These are phyloP conservation scores for Rostratula benghalensis DNA, from an alignment of 2,113 vertebrate species.

Conservation along the genomic window DNA sequence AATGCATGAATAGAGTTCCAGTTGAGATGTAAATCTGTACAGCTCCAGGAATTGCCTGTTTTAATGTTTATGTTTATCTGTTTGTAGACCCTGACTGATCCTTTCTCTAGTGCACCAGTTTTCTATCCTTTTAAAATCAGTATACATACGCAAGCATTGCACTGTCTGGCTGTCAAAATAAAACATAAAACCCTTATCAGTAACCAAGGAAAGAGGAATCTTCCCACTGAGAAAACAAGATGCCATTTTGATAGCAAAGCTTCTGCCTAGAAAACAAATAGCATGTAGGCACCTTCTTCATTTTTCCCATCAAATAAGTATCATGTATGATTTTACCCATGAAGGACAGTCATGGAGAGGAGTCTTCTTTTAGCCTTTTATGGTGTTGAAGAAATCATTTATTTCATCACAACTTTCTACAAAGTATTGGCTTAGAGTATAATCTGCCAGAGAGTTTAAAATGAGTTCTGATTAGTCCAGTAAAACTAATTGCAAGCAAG, in stretches of 20 bases:
- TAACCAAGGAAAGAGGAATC: neutral
- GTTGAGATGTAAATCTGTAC: neutral
- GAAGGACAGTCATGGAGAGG: neutral
- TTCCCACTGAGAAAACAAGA: neutral
- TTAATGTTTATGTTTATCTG: neutral
- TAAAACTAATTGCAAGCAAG: neutral
- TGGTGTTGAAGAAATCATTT: neutral
- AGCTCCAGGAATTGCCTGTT: neutral
- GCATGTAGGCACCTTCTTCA: neutral
- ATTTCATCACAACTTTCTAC: neutral
- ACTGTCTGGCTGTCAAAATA: neutral
- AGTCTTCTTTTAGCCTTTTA: neutral
- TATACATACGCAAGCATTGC: neutral
- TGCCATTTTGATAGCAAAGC: neutral
- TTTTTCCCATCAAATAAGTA: neutral
- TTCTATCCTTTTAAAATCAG: neutral
- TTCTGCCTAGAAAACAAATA: neutral
- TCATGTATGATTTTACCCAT: accelerated
- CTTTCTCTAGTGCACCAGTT: neutral
- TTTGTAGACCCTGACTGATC: neutral
- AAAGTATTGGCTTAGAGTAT: neutral
- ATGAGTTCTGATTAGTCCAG: neutral
- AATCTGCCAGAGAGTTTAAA: neutral
- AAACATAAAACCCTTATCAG: neutral
- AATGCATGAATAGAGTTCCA: neutral